phyloP scores from a whole-genome alignment of 2,888 invertebrate genomes.

The Hirtodrosophila histrioides region DNA sequence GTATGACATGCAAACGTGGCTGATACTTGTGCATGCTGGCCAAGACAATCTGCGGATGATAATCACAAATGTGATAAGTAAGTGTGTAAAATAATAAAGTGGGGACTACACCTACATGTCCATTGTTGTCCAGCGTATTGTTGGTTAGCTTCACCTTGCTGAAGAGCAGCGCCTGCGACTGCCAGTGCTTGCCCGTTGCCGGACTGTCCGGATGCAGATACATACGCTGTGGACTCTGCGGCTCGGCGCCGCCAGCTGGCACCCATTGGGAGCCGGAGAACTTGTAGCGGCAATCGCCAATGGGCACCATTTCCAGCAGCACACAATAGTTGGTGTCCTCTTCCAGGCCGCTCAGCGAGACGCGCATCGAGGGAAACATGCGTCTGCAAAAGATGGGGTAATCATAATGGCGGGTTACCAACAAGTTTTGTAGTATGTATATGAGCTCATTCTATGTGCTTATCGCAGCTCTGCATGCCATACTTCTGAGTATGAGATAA shows the following conservation, averaged over 20 bases:
- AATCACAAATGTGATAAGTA: conserved; percentile 26
- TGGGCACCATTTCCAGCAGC: conserved; percentile 90
- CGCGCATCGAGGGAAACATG: conserved; percentile 95
- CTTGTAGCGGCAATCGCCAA: conserved; percentile 90
- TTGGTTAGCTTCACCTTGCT: conserved; percentile 94
- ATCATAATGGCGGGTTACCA: conserved; percentile 35
- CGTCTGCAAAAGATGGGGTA: conserved; percentile 87
- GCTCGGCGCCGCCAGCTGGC: conserved; percentile 93
- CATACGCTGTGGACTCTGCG: conserved; percentile 90
- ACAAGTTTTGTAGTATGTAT: conserved; percentile 21
- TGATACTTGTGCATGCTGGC: conserved; percentile 99
- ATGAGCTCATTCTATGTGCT: conserved; percentile 39
- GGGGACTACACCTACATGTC: conserved; percentile 87
- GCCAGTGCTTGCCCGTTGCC: conserved; percentile 93
- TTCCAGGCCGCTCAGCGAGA: conserved; percentile 90
- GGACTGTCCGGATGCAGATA: conserved; percentile 95
- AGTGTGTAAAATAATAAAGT: neutral
- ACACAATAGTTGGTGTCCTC: conserved; percentile 92
- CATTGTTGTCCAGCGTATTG: conserved; percentile 90
- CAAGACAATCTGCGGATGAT: conserved; percentile 89
- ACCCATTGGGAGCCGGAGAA: conserved; percentile 94
- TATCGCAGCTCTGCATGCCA: conserved; percentile 53
- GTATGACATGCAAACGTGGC: conserved; percentile 93
- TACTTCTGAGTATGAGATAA: conserved; percentile 36
- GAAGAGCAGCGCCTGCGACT: conserved; percentile 91